phyloP scores from a whole-genome alignment of 2,888 invertebrate species.

The Leucania comma region DNA sequence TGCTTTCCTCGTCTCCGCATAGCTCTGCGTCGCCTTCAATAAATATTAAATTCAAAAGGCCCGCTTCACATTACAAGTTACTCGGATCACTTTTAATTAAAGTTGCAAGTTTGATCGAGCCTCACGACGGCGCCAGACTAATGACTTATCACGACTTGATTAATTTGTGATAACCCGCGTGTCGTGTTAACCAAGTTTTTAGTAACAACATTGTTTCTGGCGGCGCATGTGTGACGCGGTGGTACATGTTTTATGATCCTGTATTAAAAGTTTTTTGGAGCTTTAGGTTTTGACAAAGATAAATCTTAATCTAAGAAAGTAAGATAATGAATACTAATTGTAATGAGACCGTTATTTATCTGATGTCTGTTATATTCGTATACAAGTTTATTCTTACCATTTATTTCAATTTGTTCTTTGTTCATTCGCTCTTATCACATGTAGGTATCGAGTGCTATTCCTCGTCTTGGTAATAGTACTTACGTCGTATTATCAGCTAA shows the following conservation, averaged over 20 bases:
- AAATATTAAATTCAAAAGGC: slow-evolving; percentile 66
- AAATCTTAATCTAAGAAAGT: slow-evolving; percentile 8
- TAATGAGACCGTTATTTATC: neutral
- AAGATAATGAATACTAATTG: neutral
- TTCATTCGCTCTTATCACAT: neutral
- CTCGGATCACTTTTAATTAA: slow-evolving; percentile 65
- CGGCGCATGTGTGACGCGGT: neutral
- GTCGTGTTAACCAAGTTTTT: slow-evolving; percentile 50
- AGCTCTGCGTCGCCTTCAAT: slow-evolving; percentile 44
- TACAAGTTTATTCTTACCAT: neutral
- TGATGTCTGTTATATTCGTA: neutral
- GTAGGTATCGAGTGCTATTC: neutral
- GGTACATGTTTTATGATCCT: slow-evolving; percentile 11
- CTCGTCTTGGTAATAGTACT: neutral
- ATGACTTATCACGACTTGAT: slow-evolving; percentile 64
- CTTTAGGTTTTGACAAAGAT: neutral
- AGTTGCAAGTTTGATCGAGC: slow-evolving; percentile 65
- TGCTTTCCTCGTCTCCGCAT: neutral
- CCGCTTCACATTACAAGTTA: slow-evolving; percentile 59
- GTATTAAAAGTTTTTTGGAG: slow-evolving; percentile 11
- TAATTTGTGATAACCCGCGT: slow-evolving; percentile 62
- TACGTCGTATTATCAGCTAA: no score
- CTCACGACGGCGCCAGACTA: slow-evolving; percentile 50
- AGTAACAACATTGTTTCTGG: slow-evolving; percentile 34
- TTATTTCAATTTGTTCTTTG: neutral